These are phyloP conservation scores for Ceratina japonica DNA, from an alignment of 1,140 invertebrate species.

Conservation along the genomic window DNA sequence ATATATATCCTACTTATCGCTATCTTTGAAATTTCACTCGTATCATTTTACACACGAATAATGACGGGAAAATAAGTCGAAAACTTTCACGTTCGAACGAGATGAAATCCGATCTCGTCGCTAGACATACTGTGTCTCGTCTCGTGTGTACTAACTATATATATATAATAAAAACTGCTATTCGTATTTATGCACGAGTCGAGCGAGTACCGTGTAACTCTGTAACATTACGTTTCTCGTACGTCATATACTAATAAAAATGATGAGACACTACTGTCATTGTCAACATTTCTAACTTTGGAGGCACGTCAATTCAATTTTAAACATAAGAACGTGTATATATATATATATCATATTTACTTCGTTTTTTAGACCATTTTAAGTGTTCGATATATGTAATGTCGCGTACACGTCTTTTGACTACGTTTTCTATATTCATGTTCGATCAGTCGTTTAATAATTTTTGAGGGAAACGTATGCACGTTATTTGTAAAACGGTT, in stretches of 20 bases:
- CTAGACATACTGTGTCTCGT: neutral
- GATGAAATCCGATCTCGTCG: neutral
- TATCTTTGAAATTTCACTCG: neutral
- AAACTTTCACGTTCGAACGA: conserved; percentile 4
- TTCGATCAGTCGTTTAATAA: neutral
- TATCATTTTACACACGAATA: neutral
- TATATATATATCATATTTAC: conserved; percentile 19
- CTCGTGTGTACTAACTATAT: neutral
- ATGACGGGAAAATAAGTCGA: neutral
- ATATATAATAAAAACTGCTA: conserved; percentile 5
- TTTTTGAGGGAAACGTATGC: neutral
- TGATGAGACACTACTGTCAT: neutral
- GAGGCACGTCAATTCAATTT: conserved; percentile 26
- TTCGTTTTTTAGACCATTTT: conserved; percentile 16
- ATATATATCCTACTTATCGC: conserved; percentile 16
- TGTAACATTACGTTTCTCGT: conserved; percentile 6
- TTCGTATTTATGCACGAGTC: neutral
- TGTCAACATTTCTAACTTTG: conserved; percentile 29
- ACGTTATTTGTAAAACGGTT: neutral
- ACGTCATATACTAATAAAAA: neutral
- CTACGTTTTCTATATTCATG: conserved; percentile 22
- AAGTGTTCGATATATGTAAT: conserved; percentile 19
- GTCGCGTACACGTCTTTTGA: conserved; percentile 7
- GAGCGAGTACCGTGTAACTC: neutral
- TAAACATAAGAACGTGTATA: neutral